These are phyloP conservation scores for Brachystomella parvula DNA, from an alignment of 1,140 invertebrate genomes.

Conservation along the genomic window DNA sequence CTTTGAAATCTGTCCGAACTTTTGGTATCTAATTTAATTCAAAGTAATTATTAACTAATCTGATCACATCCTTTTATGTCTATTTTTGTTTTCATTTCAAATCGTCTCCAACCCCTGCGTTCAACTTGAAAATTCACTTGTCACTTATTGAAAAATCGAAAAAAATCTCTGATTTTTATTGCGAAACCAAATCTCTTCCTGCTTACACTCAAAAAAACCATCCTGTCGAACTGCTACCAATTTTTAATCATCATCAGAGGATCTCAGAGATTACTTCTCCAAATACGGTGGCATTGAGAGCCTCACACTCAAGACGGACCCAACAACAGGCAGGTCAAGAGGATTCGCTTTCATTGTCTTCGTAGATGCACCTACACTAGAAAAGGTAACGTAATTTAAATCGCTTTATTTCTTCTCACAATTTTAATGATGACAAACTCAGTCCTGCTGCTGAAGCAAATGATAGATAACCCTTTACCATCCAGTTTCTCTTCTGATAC, in stretches of 20 bases:
- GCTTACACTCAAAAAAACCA: constrained; percentile 9
- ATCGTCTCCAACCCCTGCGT: constrained; percentile 16
- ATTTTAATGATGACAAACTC: constrained; percentile 18
- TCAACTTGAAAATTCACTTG: constrained; percentile 20
- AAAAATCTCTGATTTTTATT: background rate
- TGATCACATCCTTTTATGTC: constrained; percentile 7
- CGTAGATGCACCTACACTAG: constrained; percentile 73
- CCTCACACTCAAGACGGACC: constrained; percentile 88
- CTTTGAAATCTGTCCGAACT: constrained; percentile 1
- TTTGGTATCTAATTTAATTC: too few relatives aligned
- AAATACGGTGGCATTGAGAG: constrained; percentile 85
- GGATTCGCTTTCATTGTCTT: constrained; percentile 95
- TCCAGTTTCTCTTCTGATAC: constrained; percentile 17
- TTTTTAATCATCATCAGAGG: constrained; percentile 59
- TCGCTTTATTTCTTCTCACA: background rate
- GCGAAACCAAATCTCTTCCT: constrained; percentile 3
- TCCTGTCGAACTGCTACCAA: constrained; percentile 29
- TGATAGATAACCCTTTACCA: constrained; percentile 21
- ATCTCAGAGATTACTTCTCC: constrained; percentile 81
- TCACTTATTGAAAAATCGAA: constrained; percentile 13
- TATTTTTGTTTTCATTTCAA: constrained; percentile 24
- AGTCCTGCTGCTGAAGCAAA: constrained; percentile 23
- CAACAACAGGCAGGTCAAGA: constrained; percentile 76
- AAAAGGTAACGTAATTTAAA: constrained; percentile 59
- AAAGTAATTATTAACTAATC: background rate